Conservation (phyloP, 1,140 invertebrate genomes). For the Drosophila bocqueti region DNA sequence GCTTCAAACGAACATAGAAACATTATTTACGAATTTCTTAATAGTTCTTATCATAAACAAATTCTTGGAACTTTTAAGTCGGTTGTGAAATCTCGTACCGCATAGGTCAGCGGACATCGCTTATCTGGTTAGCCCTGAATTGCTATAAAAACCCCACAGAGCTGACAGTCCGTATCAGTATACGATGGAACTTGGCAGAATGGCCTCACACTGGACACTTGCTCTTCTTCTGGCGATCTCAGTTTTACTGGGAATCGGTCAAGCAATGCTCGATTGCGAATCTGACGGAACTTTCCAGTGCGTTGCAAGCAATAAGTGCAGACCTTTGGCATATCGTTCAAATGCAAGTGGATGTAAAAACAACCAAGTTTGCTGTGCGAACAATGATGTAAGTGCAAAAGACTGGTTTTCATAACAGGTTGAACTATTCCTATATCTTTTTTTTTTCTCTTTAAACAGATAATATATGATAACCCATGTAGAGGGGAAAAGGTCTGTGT, state of each 20-base stretch:
- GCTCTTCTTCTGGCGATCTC: constrained; percentile 2
- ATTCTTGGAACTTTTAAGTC: not conserved
- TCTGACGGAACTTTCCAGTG: not conserved
- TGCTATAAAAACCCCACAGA: not conserved
- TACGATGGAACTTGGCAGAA: not conserved
- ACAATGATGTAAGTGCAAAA: not conserved
- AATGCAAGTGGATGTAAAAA: fast-evolving
- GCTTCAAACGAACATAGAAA: not conserved
- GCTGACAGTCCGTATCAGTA: not conserved
- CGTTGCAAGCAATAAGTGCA: not conserved
- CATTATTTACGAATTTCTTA: not conserved
- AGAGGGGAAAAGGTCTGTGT: not conserved
- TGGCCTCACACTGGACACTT: not conserved
- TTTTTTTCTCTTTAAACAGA: not conserved
- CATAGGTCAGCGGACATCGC: not conserved
- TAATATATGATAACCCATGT: not conserved
- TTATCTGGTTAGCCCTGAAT: not conserved
- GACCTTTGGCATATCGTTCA: not conserved
- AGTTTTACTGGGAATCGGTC: not conserved
- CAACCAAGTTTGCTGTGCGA: not conserved
- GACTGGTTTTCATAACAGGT: not conserved
- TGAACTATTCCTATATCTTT: not conserved
- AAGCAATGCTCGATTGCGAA: not conserved
- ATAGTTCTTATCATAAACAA: not conserved
- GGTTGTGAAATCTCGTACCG: not conserved